Evolutionary conservation across 1,140 invertebrate genomes (phyloP).

Genomic region (Capitella teleta): DNA sequence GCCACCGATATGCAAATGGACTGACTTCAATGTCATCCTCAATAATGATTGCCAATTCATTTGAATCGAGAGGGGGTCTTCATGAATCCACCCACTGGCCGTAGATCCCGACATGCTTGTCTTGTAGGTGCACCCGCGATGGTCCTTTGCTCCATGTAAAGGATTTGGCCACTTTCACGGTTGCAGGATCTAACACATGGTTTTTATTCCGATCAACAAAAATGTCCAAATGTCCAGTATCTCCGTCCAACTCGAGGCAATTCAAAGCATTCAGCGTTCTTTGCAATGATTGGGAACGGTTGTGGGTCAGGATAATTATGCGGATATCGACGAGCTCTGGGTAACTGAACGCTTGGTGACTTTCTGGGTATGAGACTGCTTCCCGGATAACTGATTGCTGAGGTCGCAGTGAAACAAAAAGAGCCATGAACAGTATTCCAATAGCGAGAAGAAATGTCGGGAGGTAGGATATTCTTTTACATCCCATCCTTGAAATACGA

Average conservation of each 20-base stretch:
- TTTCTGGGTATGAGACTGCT: too few species aligned
- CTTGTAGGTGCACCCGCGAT: conserved; percentile 18
- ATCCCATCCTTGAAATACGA: too few species aligned
- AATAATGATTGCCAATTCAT: conserved; percentile 27
- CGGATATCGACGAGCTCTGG: conserved; percentile 7
- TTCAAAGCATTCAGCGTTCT: neutral
- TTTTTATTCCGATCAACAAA: conserved; percentile 20
- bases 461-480: too few species aligned
- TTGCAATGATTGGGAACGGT: neutral
- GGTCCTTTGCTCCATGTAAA: conserved; percentile 18
- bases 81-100: conserved; percentile 31
- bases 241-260: conserved; percentile 4
- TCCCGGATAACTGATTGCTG: too few species aligned
- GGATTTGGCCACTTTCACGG: neutral
- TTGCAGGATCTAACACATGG: neutral
- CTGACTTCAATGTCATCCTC: conserved; percentile 30
- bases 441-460: too few species aligned
- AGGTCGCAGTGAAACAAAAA: too few species aligned
- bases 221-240: conserved; percentile 18
- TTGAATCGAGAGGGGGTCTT: conserved; percentile 14
- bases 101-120: conserved; percentile 22
- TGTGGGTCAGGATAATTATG: conserved; percentile 3
- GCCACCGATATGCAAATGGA: conserved; percentile 21
- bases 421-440: too few species aligned
- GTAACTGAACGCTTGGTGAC: too few species aligned